Percentiles rank a stretch among this genome's conserved stretches.
Conservation (phyloP, 2,797 vertebrate species). For the Scyliorhinus canicula region DNA sequence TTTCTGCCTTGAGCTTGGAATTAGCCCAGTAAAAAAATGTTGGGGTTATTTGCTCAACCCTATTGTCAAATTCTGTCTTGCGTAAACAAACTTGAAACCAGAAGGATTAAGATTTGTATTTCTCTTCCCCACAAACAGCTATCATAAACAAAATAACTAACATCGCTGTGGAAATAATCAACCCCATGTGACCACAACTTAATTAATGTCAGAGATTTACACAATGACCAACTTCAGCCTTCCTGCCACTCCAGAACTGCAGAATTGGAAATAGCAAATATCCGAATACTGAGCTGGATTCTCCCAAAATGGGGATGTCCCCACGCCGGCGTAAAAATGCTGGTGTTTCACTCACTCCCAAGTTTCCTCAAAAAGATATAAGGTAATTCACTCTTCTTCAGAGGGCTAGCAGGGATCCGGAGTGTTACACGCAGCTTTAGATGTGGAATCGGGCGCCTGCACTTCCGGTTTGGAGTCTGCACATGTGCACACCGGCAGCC, state of each 20-base stretch:
- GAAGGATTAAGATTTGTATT: not conserved
- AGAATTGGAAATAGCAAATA: not conserved
- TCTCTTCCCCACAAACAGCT: not conserved
- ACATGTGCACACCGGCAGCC: too few relatives aligned
- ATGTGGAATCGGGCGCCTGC: too few relatives aligned
- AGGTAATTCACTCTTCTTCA: too few relatives aligned
- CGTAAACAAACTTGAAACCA: not conserved
- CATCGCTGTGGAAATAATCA: not conserved
- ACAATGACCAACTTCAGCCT: not conserved
- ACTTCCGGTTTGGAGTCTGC: too few relatives aligned
- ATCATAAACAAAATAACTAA: not conserved
- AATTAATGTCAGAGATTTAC: not conserved
- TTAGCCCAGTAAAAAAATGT: not conserved
- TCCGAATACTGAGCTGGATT: too few relatives aligned
- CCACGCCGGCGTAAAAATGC: too few relatives aligned
- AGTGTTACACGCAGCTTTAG: too few relatives aligned
- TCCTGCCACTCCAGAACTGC: not conserved
- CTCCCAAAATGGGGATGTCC: too few relatives aligned
- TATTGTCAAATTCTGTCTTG: not conserved
- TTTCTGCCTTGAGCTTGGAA: not conserved
- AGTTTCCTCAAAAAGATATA: too few relatives aligned
- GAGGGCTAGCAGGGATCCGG: too few relatives aligned
- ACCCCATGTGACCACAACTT: not conserved
- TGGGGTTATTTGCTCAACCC: not conserved
- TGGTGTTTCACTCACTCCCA: too few relatives aligned